Evolutionary conservation across 1,140 invertebrate genomes (phyloP).

Genomic region (Sesamia nonagrioides): DNA sequence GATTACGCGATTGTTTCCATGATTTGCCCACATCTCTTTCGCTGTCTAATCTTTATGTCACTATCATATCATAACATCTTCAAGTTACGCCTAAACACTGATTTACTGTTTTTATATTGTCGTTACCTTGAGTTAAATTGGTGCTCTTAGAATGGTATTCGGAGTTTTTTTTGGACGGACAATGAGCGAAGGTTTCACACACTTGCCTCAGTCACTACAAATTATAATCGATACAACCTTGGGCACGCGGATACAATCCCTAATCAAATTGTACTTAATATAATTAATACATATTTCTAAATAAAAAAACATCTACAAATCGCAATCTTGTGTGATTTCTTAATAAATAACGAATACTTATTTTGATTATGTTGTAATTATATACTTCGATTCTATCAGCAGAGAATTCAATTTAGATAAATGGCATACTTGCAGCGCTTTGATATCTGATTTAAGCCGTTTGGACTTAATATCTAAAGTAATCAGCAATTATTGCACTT

Average conservation of each 20-base stretch:
- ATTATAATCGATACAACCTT: constrained; percentile 57
- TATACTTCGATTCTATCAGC: constrained; percentile 23
- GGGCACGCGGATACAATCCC: constrained; percentile 52
- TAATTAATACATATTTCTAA: constrained; percentile 50
- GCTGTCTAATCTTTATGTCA: constrained; percentile 38
- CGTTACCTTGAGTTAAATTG: constrained; percentile 48
- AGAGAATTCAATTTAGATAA: constrained; percentile 36
- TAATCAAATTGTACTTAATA: constrained; percentile 52
- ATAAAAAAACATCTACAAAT: constrained; percentile 35
- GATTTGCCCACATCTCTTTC: constrained; percentile 54
- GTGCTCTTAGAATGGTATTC: constrained; percentile 20
- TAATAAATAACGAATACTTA: constrained; percentile 46
- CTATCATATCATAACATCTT: constrained; percentile 46
- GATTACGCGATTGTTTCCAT: constrained; percentile 63
- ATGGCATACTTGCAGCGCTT: constrained; percentile 22
- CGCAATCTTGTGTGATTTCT: constrained; percentile 50
- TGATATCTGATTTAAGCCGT: constrained; percentile 20
- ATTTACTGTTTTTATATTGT: neutral
- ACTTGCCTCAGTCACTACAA: constrained; percentile 27
- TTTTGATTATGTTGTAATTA: constrained; percentile 37
- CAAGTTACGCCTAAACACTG: neutral
- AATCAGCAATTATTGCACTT: constrained; percentile 33
- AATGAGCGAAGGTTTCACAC: constrained; percentile 45
- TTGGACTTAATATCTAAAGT: constrained; percentile 30
- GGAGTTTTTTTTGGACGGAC: constrained; percentile 28